Evolutionary conservation across 1,140 invertebrate species (phyloP), one percentile per base, ranked within the genome.

Genomic region (Lethrus apterus): DNA sequence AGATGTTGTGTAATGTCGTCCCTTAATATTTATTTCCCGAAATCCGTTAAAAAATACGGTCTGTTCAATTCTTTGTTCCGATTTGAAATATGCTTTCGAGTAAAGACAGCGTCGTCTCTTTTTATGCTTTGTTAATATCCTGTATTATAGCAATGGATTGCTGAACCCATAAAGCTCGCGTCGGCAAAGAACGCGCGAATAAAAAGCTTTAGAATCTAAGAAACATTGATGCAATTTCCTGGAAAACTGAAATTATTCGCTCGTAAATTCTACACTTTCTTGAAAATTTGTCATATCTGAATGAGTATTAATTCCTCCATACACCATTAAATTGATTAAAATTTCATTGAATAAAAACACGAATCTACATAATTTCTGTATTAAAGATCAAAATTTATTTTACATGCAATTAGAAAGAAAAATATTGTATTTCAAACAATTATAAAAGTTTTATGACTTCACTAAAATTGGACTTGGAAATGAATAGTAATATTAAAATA

Each of bases 241-340:
- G 52, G 49, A 55, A 55, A 55, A 45, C 49, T 45, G 41, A 43
- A 51, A 55, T 51, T 51, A 55, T 51, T 47, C 49, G 41, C 46
- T 51, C 49, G 46, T 50, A 55, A 55, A 55, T 55, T 51, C 49
- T 46, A 18, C 49, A 51, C 44, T 45, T 42, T 45, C 33, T 30
- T 20, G 18, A 38, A 24, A 8, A 24, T 48, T 36, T 44, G 13
- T 23, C 48, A 42, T 36, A 38, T 35, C 20, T 44, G 33, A 52
- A 43, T 40, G 20, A 43, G 32, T 24, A 40, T 40, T 52, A 38
- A 36, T 41, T 52, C 43, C 35, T 38, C 42, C 23, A 24, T n/a
- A 33, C n/a, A 26, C 49, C 52, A 54, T 54, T 54, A 50, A 50
- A 54, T 50, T 54, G 52, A 54, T 54, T 50, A 54, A 54, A 54